phyloP scores from a whole-genome alignment of 2,888 invertebrate genomes.

The Fragum fragum region DNA sequence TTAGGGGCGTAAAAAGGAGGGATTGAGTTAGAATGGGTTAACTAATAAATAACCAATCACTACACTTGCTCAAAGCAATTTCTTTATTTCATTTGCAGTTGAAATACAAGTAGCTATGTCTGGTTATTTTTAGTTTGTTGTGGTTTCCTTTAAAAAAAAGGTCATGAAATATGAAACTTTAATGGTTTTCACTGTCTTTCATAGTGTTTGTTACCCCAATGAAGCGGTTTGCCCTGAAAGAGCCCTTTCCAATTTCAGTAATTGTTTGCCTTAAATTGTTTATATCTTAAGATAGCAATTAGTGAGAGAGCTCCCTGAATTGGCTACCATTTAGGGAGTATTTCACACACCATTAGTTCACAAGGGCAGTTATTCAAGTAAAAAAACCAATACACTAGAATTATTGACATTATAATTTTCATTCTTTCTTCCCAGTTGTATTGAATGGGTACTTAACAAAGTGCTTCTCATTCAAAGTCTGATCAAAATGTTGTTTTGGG shows the following conservation, averaged over 20 bases:
- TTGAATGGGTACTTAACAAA: no score
- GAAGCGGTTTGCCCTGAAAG: not conserved
- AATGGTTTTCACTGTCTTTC: slow-evolving; percentile 30
- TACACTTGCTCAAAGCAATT: no score
- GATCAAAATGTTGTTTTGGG: no score
- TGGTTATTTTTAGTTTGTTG: no score
- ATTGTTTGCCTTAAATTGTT: slow-evolving; percentile 19
- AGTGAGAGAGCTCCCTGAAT: not conserved
- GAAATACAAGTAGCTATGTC: no score
- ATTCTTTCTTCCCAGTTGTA: not conserved
- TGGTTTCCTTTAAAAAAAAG: not conserved
- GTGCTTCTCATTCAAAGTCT: no score
- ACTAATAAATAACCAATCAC: no score
- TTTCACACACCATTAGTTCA: slow-evolving; percentile 19
- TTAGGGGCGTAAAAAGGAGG: no score
- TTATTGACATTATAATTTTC: not conserved
- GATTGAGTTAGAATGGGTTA: no score
- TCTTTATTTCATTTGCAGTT: no score
- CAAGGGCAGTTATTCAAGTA: not conserved
- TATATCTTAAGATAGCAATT: slow-evolving; percentile 26
- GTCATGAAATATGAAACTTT: slow-evolving; percentile 13
- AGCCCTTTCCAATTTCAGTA: slow-evolving; percentile 12
- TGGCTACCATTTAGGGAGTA: slow-evolving; percentile 1
- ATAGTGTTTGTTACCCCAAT: slow-evolving; percentile 7
- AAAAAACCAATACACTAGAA: slow-evolving; percentile 11